These are phyloP conservation scores for Telenomus remus DNA, from an alignment of 1,140 invertebrate species.

Conservation along the genomic window DNA sequence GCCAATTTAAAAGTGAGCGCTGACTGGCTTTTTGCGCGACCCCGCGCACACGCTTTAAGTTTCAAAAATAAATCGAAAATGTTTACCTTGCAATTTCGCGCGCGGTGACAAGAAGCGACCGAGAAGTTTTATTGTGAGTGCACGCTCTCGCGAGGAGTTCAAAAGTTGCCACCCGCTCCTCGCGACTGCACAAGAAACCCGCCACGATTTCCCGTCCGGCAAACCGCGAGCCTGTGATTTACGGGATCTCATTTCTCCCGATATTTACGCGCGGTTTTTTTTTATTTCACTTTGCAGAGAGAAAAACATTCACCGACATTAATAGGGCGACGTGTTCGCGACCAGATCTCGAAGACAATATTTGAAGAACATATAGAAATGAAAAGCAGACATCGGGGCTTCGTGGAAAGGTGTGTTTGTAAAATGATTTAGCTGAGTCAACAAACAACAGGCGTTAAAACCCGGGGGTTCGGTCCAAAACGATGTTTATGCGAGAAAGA, in stretches of 20 bases:
- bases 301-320: slow-evolving; percentile 7
- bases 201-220: slow-evolving; percentile 22
- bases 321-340: not conserved
- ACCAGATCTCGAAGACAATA: not conserved
- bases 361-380: slow-evolving; percentile 4
- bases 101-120: slow-evolving; percentile 39
- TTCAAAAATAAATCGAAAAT: slow-evolving; percentile 54
- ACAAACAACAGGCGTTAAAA: slow-evolving; percentile 33
- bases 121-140: slow-evolving; percentile 53
- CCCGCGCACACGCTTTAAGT: slow-evolving; percentile 4
- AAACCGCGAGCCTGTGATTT: slow-evolving; percentile 49
- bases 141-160: slow-evolving; percentile 24
- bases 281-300: too few relatives aligned
- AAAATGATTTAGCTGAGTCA: slow-evolving; percentile 34
- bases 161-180: slow-evolving; percentile 39
- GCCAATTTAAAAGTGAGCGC: slow-evolving; percentile 41
- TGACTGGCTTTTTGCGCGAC: slow-evolving; percentile 2
- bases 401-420: slow-evolving; percentile 19
- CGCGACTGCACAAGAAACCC: slow-evolving; percentile 36
- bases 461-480: slow-evolving; percentile 9
- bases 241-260: slow-evolving; percentile 14
- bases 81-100: slow-evolving; percentile 51
- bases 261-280: slow-evolving; percentile 18
- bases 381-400: slow-evolving; percentile 6
- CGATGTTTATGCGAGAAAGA: slow-evolving; percentile 26